Evolutionary conservation across 2,797 vertebrate species (phyloP).

Genomic region (Lycodopsis pacificus): DNA sequence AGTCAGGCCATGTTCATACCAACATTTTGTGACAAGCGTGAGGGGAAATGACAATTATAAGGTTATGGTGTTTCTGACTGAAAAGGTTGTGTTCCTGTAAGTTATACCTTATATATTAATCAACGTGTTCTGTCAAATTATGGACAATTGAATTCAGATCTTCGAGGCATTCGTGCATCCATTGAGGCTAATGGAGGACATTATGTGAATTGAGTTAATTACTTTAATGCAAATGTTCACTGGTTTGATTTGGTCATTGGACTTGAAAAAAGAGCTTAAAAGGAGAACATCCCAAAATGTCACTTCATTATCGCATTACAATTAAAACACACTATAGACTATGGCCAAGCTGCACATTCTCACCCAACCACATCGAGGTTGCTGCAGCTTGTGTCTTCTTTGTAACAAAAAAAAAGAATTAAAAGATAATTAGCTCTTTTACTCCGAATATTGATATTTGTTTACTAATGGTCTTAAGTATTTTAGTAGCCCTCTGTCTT

Average conservation of each 20-base stretch:
- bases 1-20: conserved; percentile 22
- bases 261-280: conserved; percentile 29
- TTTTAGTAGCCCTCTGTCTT: background rate
- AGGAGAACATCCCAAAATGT: background rate
- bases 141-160: conserved; percentile 52
- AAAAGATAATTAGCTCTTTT: background rate
- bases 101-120: conserved; percentile 32
- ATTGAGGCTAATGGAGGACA: conserved; percentile 66
- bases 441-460: background rate
- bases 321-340: conserved; percentile 18
- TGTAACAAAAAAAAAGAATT: conserved; percentile 14
- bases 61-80: conserved; percentile 5
- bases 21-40: conserved; percentile 31
- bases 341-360: conserved; percentile 15
- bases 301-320: conserved; percentile 17
- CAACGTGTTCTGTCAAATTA: conserved; percentile 55
- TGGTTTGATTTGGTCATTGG: conserved; percentile 36
- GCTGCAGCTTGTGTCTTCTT: conserved; percentile 42
- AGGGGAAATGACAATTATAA: conserved; percentile 30
- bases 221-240: conserved; percentile 54
- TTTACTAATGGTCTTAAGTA: background rate
- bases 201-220: conserved; percentile 67
- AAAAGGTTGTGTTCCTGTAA: background rate
- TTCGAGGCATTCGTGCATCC: conserved; percentile 61
- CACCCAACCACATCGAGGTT: background rate